A percentile compares a stretch with the other conserved stretches of the same genome.
Evolutionary conservation across 2,113 vertebrate species (phyloP).

Genomic region (Centropristis striata): DNA sequence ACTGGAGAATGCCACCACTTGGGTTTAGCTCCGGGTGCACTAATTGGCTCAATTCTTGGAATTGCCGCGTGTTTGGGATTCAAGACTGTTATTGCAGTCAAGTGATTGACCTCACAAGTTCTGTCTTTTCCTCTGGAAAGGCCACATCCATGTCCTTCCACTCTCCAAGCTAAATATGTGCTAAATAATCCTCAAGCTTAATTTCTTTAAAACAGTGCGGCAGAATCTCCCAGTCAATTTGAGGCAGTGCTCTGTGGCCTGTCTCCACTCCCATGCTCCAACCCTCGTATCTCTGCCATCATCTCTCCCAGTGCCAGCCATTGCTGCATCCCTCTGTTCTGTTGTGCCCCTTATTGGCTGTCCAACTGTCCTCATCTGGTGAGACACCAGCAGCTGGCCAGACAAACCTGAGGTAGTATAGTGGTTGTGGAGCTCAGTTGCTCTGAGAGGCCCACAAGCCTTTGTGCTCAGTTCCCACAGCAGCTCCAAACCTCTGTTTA

Average conservation of each 20-base stretch:
- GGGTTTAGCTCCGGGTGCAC: constrained; percentile 10
- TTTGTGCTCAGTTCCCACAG: constrained; percentile 86
- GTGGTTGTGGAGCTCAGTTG: constrained; percentile 74
- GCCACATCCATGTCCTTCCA: neutral
- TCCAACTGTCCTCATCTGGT: constrained; percentile 69
- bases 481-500: constrained; percentile 85
- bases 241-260: constrained; percentile 62
- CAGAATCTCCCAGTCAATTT: constrained; percentile 65
- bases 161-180: neutral
- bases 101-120: neutral
- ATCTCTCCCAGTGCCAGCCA: constrained; percentile 67
- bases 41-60: constrained; percentile 55
- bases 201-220: constrained; percentile 28
- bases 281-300: constrained; percentile 58
- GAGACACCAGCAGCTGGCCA: constrained; percentile 78
- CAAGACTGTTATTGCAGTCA: constrained; percentile 8
- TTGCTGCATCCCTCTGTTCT: constrained; percentile 61
- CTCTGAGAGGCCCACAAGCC: constrained; percentile 78
- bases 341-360: constrained; percentile 53
- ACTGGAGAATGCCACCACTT: constrained; percentile 57
- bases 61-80: constrained; percentile 28
- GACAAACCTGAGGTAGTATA: constrained; percentile 62
- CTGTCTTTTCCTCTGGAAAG: neutral
- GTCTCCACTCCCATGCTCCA: constrained; percentile 41
- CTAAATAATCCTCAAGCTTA: constrained; percentile 7